Conservation (phyloP, 2,888 invertebrate species). For the Unio pictorum region DNA sequence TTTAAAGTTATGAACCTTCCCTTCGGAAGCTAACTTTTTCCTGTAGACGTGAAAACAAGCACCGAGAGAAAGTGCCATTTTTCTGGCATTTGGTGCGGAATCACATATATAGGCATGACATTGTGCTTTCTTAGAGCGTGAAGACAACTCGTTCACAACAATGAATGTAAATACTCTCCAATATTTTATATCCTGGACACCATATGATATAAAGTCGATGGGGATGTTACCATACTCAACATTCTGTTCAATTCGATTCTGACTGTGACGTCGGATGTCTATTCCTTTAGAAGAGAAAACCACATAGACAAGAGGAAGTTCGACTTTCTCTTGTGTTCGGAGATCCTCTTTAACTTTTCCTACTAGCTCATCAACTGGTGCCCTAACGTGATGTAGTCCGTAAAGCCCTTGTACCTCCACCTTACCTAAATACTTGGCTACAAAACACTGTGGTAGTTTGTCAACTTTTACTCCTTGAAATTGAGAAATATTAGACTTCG, state of each 20-base stretch:
- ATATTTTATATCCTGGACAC: conserved; percentile 69
- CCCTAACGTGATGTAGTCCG: conserved; percentile 65
- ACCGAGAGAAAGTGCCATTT: conserved; percentile 60
- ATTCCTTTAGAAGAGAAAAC: conserved; percentile 64
- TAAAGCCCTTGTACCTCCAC: conserved; percentile 60
- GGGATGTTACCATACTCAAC: conserved; percentile 57
- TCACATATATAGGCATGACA: conserved; percentile 69
- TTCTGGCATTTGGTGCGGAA: conserved; percentile 55
- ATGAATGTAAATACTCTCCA: conserved; percentile 69
- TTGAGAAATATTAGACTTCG: conserved; percentile 43
- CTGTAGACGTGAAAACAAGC: conserved; percentile 58
- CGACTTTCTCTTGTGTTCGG: conserved; percentile 50
- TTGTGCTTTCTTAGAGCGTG: conserved; percentile 57
- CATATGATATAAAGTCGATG: conserved; percentile 70
- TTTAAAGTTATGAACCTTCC: conserved; percentile 56
- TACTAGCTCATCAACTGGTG: conserved; percentile 67
- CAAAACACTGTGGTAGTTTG: conserved; percentile 67
- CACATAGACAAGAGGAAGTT: conserved; percentile 66
- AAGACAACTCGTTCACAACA: conserved; percentile 66
- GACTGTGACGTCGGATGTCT: conserved; percentile 58
- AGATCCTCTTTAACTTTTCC: conserved; percentile 53
- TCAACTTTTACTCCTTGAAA: conserved; percentile 61
- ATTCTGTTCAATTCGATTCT: conserved; percentile 51
- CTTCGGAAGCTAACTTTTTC: conserved; percentile 50
- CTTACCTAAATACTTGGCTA: conserved; percentile 69